Evolutionary conservation across 2,888 invertebrate genomes (phyloP).

Genomic region (Hirtodrosophila confusa): DNA sequence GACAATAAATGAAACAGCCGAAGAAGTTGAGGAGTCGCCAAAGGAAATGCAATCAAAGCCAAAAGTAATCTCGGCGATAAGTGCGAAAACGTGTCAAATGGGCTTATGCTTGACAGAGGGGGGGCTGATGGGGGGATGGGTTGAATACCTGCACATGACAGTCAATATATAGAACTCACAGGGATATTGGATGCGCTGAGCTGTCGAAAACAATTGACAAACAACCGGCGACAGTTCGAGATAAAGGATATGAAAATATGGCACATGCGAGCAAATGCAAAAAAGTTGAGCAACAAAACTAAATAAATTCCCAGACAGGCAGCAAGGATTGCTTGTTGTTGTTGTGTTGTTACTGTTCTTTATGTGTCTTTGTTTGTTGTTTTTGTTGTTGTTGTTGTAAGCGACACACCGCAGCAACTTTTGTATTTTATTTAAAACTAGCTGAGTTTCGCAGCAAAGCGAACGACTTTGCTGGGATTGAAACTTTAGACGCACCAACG

Average conservation of each 20-base stretch:
- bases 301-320: neutral
- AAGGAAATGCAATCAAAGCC: slow-evolving; percentile 72
- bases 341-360: neutral
- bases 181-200: slow-evolving; percentile 25
- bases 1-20: slow-evolving; percentile 63
- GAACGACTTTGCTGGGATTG: slow-evolving; percentile 39
- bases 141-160: slow-evolving; percentile 27
- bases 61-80: slow-evolving; percentile 79
- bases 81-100: slow-evolving; percentile 77
- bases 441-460: slow-evolving; percentile 23
- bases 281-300: slow-evolving; percentile 45
- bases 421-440: slow-evolving; percentile 39
- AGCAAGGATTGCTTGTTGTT: neutral
- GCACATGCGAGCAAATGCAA: slow-evolving; percentile 33
- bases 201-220: slow-evolving; percentile 67
- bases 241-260: slow-evolving; percentile 50
- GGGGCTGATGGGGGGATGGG: slow-evolving; percentile 18
- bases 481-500: slow-evolving; percentile 59
- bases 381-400: slow-evolving; percentile 19
- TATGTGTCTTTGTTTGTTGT: slow-evolving; percentile 12
- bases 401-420: slow-evolving; percentile 33
- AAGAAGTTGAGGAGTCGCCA: slow-evolving; percentile 24
- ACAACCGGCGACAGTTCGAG: slow-evolving; percentile 51
- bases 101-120: slow-evolving; percentile 21
- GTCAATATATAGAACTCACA: slow-evolving; percentile 46